phyloP scores from a whole-genome alignment of 2,113 vertebrate species.

The Marmota monax region DNA sequence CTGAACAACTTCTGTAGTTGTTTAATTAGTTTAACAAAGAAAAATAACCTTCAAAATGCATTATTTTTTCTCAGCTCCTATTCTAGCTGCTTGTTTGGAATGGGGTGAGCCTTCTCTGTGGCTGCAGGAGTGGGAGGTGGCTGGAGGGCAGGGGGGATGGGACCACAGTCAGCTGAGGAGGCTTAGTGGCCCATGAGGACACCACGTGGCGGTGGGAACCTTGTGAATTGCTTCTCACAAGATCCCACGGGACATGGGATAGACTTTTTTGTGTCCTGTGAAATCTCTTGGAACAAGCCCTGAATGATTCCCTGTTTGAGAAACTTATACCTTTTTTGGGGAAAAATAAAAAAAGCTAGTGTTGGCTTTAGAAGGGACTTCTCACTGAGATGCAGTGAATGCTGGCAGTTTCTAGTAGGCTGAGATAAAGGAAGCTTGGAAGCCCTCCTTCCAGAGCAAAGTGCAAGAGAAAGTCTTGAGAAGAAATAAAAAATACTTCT shows the following conservation, averaged over 20 bases:
- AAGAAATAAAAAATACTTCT: neutral
- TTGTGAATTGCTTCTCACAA: neutral
- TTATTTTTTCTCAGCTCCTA: conserved; percentile 7
- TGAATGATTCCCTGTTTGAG: neutral
- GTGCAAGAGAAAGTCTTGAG: neutral
- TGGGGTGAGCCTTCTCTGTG: neutral
- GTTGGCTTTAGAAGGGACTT: neutral
- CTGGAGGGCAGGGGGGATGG: neutral
- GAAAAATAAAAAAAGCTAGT: too few species aligned
- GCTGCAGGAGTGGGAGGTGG: neutral
- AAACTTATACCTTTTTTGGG: neutral
- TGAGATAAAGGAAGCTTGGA: too few species aligned
- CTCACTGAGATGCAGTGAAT: neutral
- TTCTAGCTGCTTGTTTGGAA: neutral
- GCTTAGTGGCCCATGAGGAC: neutral
- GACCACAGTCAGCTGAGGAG: conserved; percentile 66
- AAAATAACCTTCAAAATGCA: neutral
- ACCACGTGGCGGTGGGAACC: neutral
- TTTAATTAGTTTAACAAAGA: conserved; percentile 54
- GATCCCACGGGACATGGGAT: too few species aligned
- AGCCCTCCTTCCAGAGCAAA: neutral
- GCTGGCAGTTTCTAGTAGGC: neutral
- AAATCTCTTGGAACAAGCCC: neutral
- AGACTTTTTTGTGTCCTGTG: neutral
- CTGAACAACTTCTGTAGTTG: conserved; percentile 59